Evolutionary conservation across 2,113 vertebrate genomes (phyloP).

Genomic region (Oceanodroma tethys): DNA sequence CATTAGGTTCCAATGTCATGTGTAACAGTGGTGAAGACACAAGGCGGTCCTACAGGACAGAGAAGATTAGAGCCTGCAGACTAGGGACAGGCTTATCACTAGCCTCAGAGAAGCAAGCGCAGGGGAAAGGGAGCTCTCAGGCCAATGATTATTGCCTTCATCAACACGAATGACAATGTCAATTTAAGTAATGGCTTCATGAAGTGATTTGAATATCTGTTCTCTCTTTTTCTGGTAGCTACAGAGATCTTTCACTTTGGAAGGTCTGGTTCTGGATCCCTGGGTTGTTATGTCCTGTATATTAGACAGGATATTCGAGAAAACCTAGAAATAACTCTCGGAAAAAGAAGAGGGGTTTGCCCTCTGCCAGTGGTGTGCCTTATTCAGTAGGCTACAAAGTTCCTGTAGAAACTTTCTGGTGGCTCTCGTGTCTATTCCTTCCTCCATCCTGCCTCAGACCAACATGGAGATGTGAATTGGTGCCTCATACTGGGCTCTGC

Average conservation of each 20-base stretch:
- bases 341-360: not conserved
- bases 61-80: not conserved
- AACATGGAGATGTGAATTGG: not conserved
- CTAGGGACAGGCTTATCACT: not conserved
- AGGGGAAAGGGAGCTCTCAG: not conserved
- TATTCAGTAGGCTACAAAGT: not conserved
- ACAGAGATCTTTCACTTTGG: not conserved
- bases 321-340: not conserved
- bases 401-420: not conserved
- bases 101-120: not conserved
- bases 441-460: not conserved
- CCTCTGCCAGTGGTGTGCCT: not conserved
- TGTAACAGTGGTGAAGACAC: not conserved
- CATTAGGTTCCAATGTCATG: not conserved
- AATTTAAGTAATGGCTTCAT: not conserved
- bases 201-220: not conserved
- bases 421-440: not conserved
- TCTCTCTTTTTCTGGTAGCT: not conserved
- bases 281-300: not conserved
- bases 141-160: not conserved
- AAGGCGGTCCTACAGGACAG: not conserved
- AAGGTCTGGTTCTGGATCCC: not conserved
- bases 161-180: accelerated
- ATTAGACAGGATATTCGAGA: not conserved
- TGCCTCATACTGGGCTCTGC: not conserved